Evolutionary conservation across 2,888 invertebrate species (phyloP).

Genomic region (Pocota personata): DNA sequence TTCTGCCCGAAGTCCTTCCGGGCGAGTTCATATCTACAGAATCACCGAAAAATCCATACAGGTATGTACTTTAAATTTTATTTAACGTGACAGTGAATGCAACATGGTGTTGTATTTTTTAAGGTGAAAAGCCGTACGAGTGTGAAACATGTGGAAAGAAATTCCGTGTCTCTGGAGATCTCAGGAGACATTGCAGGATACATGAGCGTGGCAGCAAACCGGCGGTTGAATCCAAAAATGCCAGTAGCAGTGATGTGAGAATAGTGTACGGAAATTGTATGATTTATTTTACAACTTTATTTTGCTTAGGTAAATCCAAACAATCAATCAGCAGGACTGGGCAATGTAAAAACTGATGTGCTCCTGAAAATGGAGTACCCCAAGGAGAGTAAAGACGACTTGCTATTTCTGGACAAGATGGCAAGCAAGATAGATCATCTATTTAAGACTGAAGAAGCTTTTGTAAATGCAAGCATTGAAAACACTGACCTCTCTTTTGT

Average conservation of each 20-base stretch:
- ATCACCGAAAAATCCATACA: slow-evolving; percentile 93
- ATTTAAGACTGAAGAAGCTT: slow-evolving; percentile 69
- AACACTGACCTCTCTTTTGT: slow-evolving; percentile 53
- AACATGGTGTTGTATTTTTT: slow-evolving; percentile 65
- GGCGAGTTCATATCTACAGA: slow-evolving; percentile 92
- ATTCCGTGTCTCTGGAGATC: slow-evolving; percentile 92
- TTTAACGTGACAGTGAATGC: slow-evolving; percentile 8
- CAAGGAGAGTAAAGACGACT: slow-evolving; percentile 41
- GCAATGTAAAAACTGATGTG: slow-evolving; percentile 23
- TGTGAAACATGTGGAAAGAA: slow-evolving; percentile 91
- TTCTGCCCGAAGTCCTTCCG: slow-evolving; percentile 92
- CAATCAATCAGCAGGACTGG: background rate
- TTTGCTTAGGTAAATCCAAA: background rate
- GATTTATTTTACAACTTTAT: background rate
- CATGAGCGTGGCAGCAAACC: slow-evolving; percentile 84
- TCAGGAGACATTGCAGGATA: slow-evolving; percentile 90
- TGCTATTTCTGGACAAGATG: slow-evolving; percentile 59
- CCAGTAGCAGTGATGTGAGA: slow-evolving; percentile 20
- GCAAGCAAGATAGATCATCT: slow-evolving; percentile 59
- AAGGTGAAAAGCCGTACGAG: slow-evolving; percentile 90
- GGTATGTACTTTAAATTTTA: slow-evolving; percentile 83
- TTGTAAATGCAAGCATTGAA: slow-evolving; percentile 38
- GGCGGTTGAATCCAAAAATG: background rate
- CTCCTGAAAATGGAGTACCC: slow-evolving; percentile 39
- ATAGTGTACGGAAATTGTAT: background rate